Evolutionary conservation across 2,113 vertebrate genomes (phyloP).

Genomic region (Ciconia boyciana): DNA sequence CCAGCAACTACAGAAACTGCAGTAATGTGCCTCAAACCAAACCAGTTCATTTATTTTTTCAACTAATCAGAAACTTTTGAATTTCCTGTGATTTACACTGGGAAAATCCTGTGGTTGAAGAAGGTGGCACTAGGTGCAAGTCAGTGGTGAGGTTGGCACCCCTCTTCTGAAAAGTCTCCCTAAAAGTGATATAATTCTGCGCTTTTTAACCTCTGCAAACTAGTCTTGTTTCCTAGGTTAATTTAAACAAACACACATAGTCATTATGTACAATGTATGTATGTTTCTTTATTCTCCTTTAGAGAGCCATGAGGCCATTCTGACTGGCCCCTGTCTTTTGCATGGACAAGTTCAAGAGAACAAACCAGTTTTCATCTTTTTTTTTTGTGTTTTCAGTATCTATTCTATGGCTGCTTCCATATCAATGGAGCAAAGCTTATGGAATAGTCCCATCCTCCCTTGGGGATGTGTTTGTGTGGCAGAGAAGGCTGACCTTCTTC

Average conservation of each 20-base stretch:
- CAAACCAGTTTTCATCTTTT: neutral
- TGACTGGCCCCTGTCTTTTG: neutral
- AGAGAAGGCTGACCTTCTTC: neutral
- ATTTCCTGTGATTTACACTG: neutral
- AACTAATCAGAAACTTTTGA: neutral
- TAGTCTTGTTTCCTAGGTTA: neutral
- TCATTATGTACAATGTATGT: neutral
- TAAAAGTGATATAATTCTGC: neutral
- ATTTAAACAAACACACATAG: neutral
- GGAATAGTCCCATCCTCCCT: neutral
- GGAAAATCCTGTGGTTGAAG: neutral
- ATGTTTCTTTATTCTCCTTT: neutral
- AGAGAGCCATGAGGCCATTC: neutral
- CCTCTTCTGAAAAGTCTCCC: neutral
- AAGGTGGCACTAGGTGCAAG: no score
- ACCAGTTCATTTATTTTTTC: neutral
- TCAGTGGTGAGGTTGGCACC: neutral
- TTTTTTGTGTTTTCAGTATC: neutral
- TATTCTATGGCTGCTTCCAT: neutral
- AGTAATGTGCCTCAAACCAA: neutral
- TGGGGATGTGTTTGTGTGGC: neutral
- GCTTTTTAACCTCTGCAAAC: neutral
- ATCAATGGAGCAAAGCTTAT: neutral
- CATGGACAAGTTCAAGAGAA: neutral
- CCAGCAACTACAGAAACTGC: neutral